Conservation (phyloP, 1,140 invertebrate species). For the Drosophila ironensis region DNA sequence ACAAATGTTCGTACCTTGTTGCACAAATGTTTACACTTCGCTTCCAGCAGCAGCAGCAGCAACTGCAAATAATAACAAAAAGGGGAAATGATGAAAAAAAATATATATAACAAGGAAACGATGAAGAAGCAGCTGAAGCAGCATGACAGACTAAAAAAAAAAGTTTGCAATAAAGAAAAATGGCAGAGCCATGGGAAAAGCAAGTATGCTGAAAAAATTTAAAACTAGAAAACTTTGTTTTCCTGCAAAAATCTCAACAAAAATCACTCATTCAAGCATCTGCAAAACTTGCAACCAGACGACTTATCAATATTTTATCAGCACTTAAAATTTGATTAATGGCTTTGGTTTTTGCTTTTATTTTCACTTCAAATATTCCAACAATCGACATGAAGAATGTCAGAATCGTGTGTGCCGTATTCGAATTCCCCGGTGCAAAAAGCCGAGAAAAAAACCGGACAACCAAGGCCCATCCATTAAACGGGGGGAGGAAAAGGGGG, state of each 20-base stretch:
- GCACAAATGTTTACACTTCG: constrained; percentile 71
- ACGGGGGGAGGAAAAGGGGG: too few species aligned
- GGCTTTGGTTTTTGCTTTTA: constrained; percentile 36
- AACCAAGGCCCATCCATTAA: constrained; percentile 48
- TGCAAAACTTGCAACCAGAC: neutral
- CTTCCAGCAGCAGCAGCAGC: constrained; percentile 38
- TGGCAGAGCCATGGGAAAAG: neutral
- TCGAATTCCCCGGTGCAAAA: constrained; percentile 17
- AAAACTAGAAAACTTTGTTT: neutral
- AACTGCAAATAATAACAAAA: constrained; percentile 16
- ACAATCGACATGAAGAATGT: constrained; percentile 44
- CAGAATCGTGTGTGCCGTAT: constrained; percentile 9
- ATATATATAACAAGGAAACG: constrained; percentile 15
- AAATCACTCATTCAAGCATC: neutral
- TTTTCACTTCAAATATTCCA: constrained; percentile 58
- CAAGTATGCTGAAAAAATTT: neutral
- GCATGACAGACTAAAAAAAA: constrained; percentile 42
- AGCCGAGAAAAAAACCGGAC: constrained; percentile 5
- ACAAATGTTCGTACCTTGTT: constrained; percentile 77
- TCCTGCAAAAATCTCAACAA: neutral
- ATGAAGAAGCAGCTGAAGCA: constrained; percentile 18
- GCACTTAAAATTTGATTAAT: constrained; percentile 65
- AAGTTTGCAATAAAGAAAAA: constrained; percentile 37
- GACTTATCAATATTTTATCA: constrained; percentile 60
- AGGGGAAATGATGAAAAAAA: neutral